Evolutionary conservation across 2,113 vertebrate species (phyloP).

Genomic region (Heteronetta atricapilla): DNA sequence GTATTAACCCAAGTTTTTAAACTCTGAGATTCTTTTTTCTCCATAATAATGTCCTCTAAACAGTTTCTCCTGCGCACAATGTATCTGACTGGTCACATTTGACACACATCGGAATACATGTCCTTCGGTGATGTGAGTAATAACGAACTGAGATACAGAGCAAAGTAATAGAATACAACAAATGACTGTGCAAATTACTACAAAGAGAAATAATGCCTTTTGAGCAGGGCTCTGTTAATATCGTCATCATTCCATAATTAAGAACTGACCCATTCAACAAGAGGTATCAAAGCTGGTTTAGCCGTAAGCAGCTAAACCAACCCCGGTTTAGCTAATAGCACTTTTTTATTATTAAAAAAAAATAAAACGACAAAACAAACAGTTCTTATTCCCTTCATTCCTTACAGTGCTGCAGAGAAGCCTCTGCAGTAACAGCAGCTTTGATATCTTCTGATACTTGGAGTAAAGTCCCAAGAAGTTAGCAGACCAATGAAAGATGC

Average conservation of each 20-base stretch:
- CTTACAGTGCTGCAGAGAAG: not conserved
- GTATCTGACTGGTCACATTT: not conserved
- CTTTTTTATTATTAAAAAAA: not conserved
- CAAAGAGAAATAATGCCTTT: slow-evolving; percentile 43
- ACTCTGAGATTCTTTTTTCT: not conserved
- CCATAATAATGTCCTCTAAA: not conserved
- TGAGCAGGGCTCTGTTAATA: not conserved
- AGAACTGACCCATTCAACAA: slow-evolving; percentile 45
- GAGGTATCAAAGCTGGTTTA: slow-evolving; percentile 61
- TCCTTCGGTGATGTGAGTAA: not conserved
- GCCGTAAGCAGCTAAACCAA: slow-evolving; percentile 30
- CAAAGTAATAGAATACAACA: not conserved
- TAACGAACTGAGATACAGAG: not conserved
- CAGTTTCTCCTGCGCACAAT: not conserved
- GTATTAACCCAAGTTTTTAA: not conserved
- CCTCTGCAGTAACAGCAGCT: slow-evolving; percentile 43
- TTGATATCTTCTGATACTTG: slow-evolving; percentile 28
- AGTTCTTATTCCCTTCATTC: slow-evolving; percentile 56
- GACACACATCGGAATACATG: not conserved
- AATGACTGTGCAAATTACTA: slow-evolving; percentile 45
- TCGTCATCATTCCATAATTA: not conserved
- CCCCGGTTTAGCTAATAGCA: not conserved
- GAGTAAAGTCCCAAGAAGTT: not conserved
- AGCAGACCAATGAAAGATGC: slow-evolving; percentile 1
- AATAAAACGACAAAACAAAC: not conserved